Percentiles rank a stretch among this genome's conserved stretches.
Evolutionary conservation across 2,888 invertebrate genomes (phyloP).

Genomic region (Ophonus ardosiacus): DNA sequence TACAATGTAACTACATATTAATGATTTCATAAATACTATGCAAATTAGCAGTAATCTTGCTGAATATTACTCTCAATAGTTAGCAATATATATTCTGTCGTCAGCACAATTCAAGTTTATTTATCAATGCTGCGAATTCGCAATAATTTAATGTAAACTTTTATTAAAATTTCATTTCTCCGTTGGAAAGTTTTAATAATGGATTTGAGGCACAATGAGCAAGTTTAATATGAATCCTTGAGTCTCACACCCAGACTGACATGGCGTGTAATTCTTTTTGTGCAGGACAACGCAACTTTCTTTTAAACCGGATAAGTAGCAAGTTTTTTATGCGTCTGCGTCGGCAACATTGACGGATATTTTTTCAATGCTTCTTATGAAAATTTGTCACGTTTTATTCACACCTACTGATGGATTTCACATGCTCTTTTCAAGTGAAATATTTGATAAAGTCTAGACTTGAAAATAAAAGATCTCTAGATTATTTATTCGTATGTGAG

Average conservation of each 20-base stretch:
- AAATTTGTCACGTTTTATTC: conserved; percentile 32
- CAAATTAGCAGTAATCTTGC: not conserved
- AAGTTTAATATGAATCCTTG: conserved; percentile 45
- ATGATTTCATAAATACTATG: not conserved
- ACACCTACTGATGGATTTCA: conserved; percentile 14
- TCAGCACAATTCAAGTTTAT: conserved; percentile 31
- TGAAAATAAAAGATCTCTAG: not conserved
- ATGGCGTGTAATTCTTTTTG: conserved; percentile 57
- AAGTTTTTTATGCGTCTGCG: conserved; percentile 47
- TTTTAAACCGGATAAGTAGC: conserved; percentile 47
- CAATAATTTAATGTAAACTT: conserved; percentile 48
- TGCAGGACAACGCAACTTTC: conserved; percentile 22
- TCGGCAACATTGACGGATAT: not conserved
- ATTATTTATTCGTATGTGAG: not conserved
- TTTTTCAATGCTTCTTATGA: conserved; percentile 17
- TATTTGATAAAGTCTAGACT: conserved; percentile 15
- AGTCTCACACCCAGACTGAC: conserved; percentile 29
- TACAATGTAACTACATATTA: not conserved
- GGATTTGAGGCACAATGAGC: conserved; percentile 55
- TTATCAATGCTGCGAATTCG: conserved; percentile 41
- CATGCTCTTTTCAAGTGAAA: not conserved
- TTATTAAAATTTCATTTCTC: conserved; percentile 53
- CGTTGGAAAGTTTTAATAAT: conserved; percentile 50
- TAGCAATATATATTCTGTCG: not conserved
- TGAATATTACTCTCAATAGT: not conserved